Evolutionary conservation across 2,113 vertebrate species (phyloP).

Genomic region (Amphiprion percula): DNA sequence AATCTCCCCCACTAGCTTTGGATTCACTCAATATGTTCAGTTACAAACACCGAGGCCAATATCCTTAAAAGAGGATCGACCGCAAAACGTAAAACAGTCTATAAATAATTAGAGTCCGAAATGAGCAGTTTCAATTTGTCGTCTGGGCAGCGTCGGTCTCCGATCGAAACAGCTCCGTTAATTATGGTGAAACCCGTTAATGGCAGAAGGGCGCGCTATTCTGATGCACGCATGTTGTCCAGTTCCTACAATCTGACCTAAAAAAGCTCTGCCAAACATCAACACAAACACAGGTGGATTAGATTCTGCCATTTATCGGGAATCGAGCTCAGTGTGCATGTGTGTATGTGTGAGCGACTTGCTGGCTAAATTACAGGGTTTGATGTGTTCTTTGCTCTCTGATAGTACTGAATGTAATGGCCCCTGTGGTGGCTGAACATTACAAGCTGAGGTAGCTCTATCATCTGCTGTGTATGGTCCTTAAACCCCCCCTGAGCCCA

Average conservation of each 20-base stretch:
- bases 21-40: constrained; percentile 76
- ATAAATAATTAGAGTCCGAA: constrained; percentile 85
- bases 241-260: constrained; percentile 44
- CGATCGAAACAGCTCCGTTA: constrained; percentile 81
- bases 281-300: constrained; percentile 62
- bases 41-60: constrained; percentile 83
- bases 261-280: constrained; percentile 26
- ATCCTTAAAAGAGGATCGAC: constrained; percentile 82
- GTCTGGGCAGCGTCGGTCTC: constrained; percentile 56
- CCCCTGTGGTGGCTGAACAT: constrained; percentile 83
- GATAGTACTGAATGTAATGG: constrained; percentile 79
- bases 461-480: constrained; percentile 59
- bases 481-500: constrained; percentile 52
- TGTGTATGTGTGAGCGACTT: constrained; percentile 63
- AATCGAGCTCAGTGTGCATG: constrained; percentile 47
- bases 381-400: constrained; percentile 81
- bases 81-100: constrained; percentile 82
- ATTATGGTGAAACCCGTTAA: constrained; percentile 79
- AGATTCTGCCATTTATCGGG: constrained; percentile 59
- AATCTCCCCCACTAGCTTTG: constrained; percentile 71
- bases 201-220: constrained; percentile 51
- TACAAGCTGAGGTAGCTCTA: constrained; percentile 78
- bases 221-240: constrained; percentile 38
- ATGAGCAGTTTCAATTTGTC: constrained; percentile 79
- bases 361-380: constrained; percentile 86